Percentiles rank a stretch among this genome's conserved stretches.
Conservation (phyloP, 2,797 vertebrate species). For the Chelonia mydas region DNA sequence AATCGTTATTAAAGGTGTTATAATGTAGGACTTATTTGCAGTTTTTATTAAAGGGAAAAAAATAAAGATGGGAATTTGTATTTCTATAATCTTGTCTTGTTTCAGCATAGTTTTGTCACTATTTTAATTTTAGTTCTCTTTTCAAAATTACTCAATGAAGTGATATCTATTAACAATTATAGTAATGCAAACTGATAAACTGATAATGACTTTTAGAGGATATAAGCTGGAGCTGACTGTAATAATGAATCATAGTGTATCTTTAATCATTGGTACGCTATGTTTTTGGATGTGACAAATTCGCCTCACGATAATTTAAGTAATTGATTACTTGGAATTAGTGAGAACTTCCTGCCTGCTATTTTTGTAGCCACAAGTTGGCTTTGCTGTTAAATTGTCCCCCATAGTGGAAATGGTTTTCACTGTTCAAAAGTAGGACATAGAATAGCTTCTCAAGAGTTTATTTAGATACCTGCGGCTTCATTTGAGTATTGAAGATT, state of each 20-base stretch:
- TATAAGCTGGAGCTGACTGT: neutral
- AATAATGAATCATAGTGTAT: neutral
- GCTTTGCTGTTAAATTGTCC: neutral
- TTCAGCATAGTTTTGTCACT: neutral
- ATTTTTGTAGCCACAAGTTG: neutral
- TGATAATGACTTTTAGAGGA: neutral
- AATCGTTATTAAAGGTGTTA: neutral
- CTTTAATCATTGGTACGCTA: neutral
- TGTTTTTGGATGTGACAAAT: neutral
- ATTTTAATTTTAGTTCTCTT: neutral
- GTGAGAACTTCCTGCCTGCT: neutral
- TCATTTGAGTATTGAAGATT: neutral
- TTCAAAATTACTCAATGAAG: neutral
- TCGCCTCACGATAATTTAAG: neutral
- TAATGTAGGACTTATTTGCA: neutral
- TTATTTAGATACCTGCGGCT: neutral
- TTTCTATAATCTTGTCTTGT: neutral
- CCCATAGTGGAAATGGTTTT: neutral
- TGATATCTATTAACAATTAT: neutral
- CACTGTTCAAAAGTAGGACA: neutral
- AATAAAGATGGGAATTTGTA: neutral
- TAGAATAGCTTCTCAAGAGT: neutral
- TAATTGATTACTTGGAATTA: neutral
- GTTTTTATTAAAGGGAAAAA: neutral
- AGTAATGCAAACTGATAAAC: neutral